Conservation (phyloP, 30 jellyfish, hydroid and myxozoan species). For the Aurelia aurita region DNA sequence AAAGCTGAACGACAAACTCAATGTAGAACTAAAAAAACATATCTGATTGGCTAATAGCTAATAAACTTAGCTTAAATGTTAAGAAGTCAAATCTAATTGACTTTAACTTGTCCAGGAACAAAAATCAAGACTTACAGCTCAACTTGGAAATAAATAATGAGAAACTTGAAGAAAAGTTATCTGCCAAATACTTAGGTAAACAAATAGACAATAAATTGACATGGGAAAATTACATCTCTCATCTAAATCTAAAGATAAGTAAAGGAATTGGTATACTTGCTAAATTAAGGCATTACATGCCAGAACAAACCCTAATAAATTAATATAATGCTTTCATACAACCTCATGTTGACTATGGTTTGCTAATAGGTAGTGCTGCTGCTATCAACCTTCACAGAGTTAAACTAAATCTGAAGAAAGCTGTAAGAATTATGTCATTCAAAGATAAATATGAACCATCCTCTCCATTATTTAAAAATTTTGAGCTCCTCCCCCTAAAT, state of each 20-base stretch:
- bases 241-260: not conserved
- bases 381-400: not conserved
- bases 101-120: not conserved
- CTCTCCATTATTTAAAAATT: not conserved
- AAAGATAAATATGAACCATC: not conserved
- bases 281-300: not conserved
- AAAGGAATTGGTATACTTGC: conserved; percentile 29
- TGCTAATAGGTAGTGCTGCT: not conserved
- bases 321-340: conserved; percentile 3
- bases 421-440: too few relatives aligned
- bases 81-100: too few relatives aligned
- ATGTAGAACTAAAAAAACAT: too few relatives aligned
- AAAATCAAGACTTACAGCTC: too few relatives aligned
- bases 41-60: not conserved
- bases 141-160: conserved; percentile 2
- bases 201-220: conserved; percentile 13
- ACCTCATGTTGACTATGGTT: conserved; percentile 13
- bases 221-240: conserved; percentile 37
- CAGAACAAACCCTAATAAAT: not conserved
- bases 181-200: conserved; percentile 17
- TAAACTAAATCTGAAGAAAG: not conserved
- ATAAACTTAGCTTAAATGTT: not conserved
- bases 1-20: too few relatives aligned
- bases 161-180: not conserved
- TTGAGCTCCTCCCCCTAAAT: not conserved